Conservation (phyloP, 64 coral and sea anemone species). For the Orbicella faveolata region DNA sequence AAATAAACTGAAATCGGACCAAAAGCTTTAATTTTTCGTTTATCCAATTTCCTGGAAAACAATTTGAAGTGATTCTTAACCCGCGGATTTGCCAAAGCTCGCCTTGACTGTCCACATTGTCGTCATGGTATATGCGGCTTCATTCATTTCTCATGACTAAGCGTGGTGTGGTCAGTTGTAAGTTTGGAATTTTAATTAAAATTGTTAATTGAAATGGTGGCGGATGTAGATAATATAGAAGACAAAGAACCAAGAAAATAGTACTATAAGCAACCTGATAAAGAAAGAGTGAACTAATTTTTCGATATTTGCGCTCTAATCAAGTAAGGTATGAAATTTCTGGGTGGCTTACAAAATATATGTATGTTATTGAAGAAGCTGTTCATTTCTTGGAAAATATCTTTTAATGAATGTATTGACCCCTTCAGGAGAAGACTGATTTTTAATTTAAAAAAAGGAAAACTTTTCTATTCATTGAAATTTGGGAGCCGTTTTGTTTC, state of each 20-base stretch:
- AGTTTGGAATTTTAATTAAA: constrained; percentile 27
- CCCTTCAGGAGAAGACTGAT: background rate
- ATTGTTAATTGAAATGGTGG: background rate
- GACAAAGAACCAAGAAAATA: background rate
- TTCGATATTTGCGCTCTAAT: background rate
- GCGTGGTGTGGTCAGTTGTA: background rate
- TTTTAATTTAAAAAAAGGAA: too few species aligned
- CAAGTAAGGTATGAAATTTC: background rate
- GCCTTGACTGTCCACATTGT: background rate
- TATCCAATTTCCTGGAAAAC: too few species aligned
- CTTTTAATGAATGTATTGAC: background rate
- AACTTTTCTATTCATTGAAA: too few species aligned
- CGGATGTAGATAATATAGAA: background rate
- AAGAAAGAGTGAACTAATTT: background rate
- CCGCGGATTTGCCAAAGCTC: too few species aligned
- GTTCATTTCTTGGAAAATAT: background rate
- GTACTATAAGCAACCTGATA: background rate
- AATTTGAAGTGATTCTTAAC: too few species aligned
- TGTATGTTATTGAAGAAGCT: background rate
- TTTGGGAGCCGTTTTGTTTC: too few species aligned
- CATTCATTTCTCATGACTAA: background rate
- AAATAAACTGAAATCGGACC: too few species aligned
- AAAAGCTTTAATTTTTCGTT: too few species aligned
- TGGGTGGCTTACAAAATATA: background rate
- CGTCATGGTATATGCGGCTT: background rate